Percentiles rank a stretch among this genome's conserved stretches.
phyloP scores from a whole-genome alignment of 2,797 vertebrate species.

The Petrocephalus sullivani region DNA sequence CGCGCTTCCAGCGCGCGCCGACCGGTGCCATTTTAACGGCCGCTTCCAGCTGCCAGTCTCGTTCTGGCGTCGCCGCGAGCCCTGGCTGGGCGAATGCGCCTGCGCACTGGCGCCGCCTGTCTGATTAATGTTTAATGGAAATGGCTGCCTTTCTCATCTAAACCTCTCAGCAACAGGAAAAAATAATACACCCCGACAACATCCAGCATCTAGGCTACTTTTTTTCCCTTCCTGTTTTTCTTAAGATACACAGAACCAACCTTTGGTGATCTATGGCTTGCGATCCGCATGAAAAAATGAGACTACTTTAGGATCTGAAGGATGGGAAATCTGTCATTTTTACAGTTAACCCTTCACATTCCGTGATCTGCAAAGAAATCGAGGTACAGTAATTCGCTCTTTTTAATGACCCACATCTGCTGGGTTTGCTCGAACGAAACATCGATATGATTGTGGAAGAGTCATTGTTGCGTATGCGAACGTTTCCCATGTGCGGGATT shows the following conservation, averaged over 20 bases:
- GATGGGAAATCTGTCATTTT: slow-evolving; percentile 63
- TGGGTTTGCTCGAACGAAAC: not conserved
- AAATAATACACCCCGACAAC: slow-evolving; percentile 31
- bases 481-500: not conserved
- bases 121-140: slow-evolving; percentile 73
- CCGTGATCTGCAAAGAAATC: slow-evolving; percentile 57
- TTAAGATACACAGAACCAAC: slow-evolving; percentile 1
- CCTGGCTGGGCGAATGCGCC: slow-evolving; percentile 48
- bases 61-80: slow-evolving; percentile 29
- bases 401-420: not conserved
- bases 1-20: not conserved
- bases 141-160: slow-evolving; percentile 69
- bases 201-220: not conserved
- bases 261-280: slow-evolving; percentile 26
- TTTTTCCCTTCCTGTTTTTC: not conserved
- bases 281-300: slow-evolving; percentile 41
- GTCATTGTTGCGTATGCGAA: not conserved
- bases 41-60: slow-evolving; percentile 7
- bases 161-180: slow-evolving; percentile 49
- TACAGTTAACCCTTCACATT: slow-evolving; percentile 61
- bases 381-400: slow-evolving; percentile 55
- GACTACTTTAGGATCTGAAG: slow-evolving; percentile 48
- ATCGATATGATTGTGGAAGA: not conserved
- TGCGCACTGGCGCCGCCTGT: slow-evolving; percentile 50
- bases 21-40: not conserved